Evolutionary conservation across 2,888 invertebrate species (phyloP).

Genomic region (Agrypnus murinus): DNA sequence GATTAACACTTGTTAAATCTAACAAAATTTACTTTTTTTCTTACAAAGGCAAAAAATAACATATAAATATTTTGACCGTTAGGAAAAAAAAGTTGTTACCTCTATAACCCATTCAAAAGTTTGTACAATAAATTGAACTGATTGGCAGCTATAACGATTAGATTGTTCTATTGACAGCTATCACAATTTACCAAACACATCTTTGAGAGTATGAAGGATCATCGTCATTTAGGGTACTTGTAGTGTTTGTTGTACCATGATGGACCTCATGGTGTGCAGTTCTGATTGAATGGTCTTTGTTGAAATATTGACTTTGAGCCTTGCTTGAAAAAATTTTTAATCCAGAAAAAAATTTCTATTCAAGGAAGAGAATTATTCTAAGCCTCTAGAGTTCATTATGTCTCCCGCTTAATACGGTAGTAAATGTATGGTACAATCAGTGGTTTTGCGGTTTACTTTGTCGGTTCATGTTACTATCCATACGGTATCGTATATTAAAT

Average conservation of each 20-base stretch:
- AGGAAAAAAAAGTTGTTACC: neutral
- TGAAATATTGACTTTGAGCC: slow-evolving; percentile 10
- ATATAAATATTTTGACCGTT: neutral
- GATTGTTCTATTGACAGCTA: slow-evolving; percentile 27
- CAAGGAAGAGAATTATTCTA: neutral
- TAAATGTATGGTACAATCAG: slow-evolving; percentile 7
- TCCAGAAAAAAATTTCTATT: neutral
- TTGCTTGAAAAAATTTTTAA: neutral
- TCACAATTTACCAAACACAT: slow-evolving; percentile 30
- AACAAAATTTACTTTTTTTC: slow-evolving; percentile 2
- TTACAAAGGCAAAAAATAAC: neutral
- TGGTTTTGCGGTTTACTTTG: slow-evolving; percentile 23
- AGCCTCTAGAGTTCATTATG: neutral
- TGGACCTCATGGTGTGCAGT: slow-evolving; percentile 32
- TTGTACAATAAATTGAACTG: neutral
- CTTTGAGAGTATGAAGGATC: slow-evolving; percentile 15
- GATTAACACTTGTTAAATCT: slow-evolving; percentile 1
- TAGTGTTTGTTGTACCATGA: slow-evolving; percentile 23
- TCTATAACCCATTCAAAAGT: neutral
- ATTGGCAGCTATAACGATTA: slow-evolving; percentile 26
- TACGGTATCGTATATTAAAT: neutral
- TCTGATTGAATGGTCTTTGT: slow-evolving; percentile 33
- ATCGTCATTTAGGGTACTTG: slow-evolving; percentile 35
- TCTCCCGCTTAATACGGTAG: neutral
- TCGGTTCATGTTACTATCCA: neutral